Evolutionary conservation across 2,113 vertebrate genomes (phyloP).

Genomic region (Brachypteracias leptosomus): DNA sequence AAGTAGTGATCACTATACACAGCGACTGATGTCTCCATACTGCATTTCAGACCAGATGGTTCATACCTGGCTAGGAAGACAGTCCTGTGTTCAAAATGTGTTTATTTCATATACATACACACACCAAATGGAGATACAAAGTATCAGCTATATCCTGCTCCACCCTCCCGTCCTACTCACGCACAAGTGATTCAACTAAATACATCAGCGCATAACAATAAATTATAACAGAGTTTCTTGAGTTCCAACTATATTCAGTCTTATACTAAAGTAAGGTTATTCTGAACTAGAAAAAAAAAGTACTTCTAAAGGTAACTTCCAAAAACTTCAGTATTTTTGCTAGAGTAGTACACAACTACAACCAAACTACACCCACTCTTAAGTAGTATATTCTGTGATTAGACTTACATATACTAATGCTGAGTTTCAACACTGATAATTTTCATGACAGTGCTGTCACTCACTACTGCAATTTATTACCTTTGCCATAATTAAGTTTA

Average conservation of each 20-base stretch:
- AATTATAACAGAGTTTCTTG: not conserved
- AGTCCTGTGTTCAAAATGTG: not conserved
- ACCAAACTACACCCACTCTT: not conserved
- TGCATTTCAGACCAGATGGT: not conserved
- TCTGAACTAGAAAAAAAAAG: not conserved
- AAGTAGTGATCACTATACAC: not conserved
- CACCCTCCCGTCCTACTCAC: not conserved
- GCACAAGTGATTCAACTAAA: not conserved
- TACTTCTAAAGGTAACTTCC: accelerated
- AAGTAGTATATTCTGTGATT: not conserved
- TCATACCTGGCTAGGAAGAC: not conserved
- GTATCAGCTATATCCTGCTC: not conserved
- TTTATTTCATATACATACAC: not conserved
- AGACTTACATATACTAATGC: not conserved
- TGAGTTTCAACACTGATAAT: not conserved
- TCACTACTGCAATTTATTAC: not conserved
- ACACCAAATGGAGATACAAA: not conserved
- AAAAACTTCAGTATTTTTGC: not conserved
- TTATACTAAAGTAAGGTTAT: not conserved
- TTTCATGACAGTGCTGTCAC: not conserved
- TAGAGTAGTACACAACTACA: not conserved
- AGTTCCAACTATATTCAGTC: not conserved
- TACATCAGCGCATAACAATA: not conserved
- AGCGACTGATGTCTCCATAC: not conserved
- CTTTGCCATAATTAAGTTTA: not conserved